Base-by-base conservation (phyloP, 2,888 invertebrate genomes). In the Plagodis pulveraria region DNA sequence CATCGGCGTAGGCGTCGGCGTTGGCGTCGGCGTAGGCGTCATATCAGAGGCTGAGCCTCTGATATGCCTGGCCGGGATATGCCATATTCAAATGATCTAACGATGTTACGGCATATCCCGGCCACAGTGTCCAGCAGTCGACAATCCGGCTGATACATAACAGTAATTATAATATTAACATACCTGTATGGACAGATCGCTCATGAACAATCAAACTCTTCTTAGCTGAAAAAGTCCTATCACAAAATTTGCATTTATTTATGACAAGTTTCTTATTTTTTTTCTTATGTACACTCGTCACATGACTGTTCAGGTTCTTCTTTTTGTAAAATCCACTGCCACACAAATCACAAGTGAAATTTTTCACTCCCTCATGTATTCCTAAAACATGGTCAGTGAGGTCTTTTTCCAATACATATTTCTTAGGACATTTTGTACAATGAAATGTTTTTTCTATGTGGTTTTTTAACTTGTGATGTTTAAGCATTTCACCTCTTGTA, bases 151-250 rank as follows among this genome's bases (percentile, higher is more conserved):
- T 22, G 22, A 22, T 22, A 22, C 22, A 22, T 22, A 2, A 22
- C 22, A 22, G 22, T 22, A 22, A 22, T 22, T 22, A 22, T 22
- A 22, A 22, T 22, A 1, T 22, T 22, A 22, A 11, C 40, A 45
- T 42, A 58, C 54, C 58, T 50, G 58, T 54, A 33, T 58, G 58
- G 12, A 49, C 44, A 34, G 59, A 46, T 32, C 59, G 22, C 38
- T 59, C 59, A 47, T 59, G 59, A 8, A 47, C 8, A 43, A 59
- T 11, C n/a, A 34, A 33, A 47, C 42, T 9, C 12, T 38, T 36
- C 47, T 40, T 54, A 36, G 8, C 9, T 36, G n/a, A 33, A 33
- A 35, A 59, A 4, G 34, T 47, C 43, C 12, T 54, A 6, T 59
- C 54, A 54, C 58, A 59, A 50, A 47, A 54, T 45, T 50, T 32